Conservation (phyloP, 2,888 invertebrate genomes). For the Drosophila parthenogenetica region DNA sequence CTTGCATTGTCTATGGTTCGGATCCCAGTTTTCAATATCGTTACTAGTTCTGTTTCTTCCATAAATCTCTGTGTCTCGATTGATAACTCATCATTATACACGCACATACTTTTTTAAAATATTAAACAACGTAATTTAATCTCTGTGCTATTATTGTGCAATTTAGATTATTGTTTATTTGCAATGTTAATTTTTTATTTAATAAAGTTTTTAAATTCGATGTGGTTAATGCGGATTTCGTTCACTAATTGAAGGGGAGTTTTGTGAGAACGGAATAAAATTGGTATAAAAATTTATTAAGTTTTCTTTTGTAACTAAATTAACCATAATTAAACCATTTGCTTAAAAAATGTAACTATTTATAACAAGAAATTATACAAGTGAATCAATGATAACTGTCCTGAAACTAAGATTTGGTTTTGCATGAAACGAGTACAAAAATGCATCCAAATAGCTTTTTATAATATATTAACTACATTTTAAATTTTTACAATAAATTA, state of each 20-base stretch:
- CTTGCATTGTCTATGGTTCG: constrained; percentile 83
- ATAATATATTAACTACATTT: constrained; percentile 6
- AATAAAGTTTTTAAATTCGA: constrained; percentile 33
- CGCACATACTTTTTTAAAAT: constrained; percentile 6
- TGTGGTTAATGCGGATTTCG: neutral
- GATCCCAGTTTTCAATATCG: constrained; percentile 83
- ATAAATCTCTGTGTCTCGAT: constrained; percentile 31
- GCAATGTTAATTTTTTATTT: constrained; percentile 6
- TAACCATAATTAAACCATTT: no score
- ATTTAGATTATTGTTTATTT: constrained; percentile 18
- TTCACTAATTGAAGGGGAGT: neutral
- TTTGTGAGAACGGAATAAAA: no score
- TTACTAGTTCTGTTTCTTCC: constrained; percentile 68
- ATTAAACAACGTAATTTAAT: constrained; percentile 16
- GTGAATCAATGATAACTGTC: no score
- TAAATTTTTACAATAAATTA: constrained; percentile 25
- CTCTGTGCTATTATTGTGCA: constrained; percentile 33
- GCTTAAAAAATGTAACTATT: no score
- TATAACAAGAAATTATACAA: no score
- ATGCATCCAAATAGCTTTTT: neutral
- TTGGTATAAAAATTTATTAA: no score
- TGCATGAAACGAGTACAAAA: no score
- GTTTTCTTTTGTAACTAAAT: no score
- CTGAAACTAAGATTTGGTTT: no score
- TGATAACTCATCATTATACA: constrained; percentile 39